phyloP scores from a whole-genome alignment of 2,797 vertebrate genomes.

The Danio albolineatus region DNA sequence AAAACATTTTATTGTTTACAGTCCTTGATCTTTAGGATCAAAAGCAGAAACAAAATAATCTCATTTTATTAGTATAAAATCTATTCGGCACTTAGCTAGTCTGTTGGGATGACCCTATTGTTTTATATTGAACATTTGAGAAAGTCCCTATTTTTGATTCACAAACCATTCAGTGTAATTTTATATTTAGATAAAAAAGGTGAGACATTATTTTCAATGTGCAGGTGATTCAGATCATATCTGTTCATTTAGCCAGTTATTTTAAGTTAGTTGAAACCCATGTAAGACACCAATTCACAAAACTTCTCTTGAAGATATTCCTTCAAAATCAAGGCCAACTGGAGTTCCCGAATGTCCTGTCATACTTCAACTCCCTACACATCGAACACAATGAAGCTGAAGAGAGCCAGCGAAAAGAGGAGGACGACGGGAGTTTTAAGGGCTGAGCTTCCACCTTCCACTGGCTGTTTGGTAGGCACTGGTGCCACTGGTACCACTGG shows the following conservation, averaged over 20 bases:
- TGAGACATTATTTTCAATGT: background rate
- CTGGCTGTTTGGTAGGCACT: conserved; percentile 21
- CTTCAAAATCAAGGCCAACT: conserved; percentile 39
- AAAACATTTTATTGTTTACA: too few species aligned
- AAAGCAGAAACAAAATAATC: background rate
- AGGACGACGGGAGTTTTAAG: conserved; percentile 1
- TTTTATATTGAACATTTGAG: background rate
- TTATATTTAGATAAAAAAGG: background rate
- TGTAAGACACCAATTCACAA: too few species aligned
- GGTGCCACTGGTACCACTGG: conserved; percentile 10
- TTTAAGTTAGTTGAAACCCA: too few species aligned
- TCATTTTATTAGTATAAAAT: conserved; percentile 2
- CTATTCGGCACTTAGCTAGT: background rate
- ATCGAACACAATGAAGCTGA: conserved; percentile 19
- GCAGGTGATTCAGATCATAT: conserved; percentile 7
- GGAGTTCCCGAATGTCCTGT: conserved; percentile 9
- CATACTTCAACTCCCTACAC: conserved; percentile 7
- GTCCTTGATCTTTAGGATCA: background rate
- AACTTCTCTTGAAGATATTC: background rate
- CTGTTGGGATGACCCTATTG: conserved; percentile 4
- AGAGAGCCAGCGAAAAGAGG: conserved; percentile 25
- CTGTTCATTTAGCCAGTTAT: background rate
- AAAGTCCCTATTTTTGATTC: background rate
- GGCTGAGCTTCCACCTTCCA: conserved; percentile 17
- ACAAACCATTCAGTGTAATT: background rate